Base-by-base conservation (phyloP, 2,888 invertebrate species). In the Micoletzkya japonica region DNA sequence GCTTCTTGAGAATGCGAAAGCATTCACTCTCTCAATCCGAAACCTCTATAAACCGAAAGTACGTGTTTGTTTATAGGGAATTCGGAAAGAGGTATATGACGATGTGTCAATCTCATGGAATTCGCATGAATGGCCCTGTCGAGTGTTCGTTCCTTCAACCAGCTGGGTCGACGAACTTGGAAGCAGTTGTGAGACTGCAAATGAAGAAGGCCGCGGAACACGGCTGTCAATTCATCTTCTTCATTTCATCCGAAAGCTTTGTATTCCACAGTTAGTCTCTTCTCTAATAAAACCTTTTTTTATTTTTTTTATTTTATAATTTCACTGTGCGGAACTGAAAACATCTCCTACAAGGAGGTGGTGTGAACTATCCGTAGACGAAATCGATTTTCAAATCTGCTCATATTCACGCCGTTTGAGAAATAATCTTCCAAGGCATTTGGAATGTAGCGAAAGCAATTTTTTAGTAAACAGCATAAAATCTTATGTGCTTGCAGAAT, bases 231-330 rank as follows among this genome's bases (percentile, higher is more conserved):
- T 69, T 74, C 44, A 28, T 74, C 1, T 57, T 75, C 28, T 59
- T 75, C 60, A 67, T 76, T 50, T 67, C 74, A 34, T 20, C 59
- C 28, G 73, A 76, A 24, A 39, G 26, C 20, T 63, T 72, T n/a
- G 56, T 50, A 7, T 58, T 71, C 28, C 76, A 76, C 59, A 72
- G 75, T 72, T 26, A 70, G 71, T 61, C n/a, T n/a, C n/a, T n/a
- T n/a, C n/a, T n/a, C n/a, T n/a, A n/a, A n/a, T n/a, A n/a, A n/a
- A n/a, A n/a, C n/a, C n/a, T n/a, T n/a, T n/a, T n/a, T n/a, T n/a
- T n/a, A n/a, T n/a, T n/a, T n/a, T n/a, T n/a, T n/a, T n/a, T n/a
- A n/a, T n/a, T n/a, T n/a, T n/a, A n/a, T n/a, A n/a, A n/a, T n/a
- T n/a, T n/a, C n/a, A n/a, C n/a, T n/a, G n/a, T n/a, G n/a, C n/a